phyloP scores from a whole-genome alignment of 2,113 vertebrate species.

The Indri indri region DNA sequence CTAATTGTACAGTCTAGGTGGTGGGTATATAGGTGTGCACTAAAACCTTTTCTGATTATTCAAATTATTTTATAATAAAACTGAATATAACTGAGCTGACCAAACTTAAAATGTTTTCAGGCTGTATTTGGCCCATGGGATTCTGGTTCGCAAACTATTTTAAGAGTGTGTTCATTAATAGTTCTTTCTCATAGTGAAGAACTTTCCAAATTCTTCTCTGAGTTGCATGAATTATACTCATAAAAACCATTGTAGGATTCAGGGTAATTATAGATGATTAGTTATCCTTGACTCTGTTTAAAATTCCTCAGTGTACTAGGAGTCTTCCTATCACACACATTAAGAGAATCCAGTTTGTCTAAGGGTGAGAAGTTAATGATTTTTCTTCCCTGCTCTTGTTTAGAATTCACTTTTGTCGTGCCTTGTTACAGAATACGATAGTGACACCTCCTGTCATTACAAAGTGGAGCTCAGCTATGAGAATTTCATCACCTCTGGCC shows the following conservation, averaged over 20 bases:
- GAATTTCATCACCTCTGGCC: slow-evolving; percentile 96
- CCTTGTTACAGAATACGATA: slow-evolving; percentile 92
- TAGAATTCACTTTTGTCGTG: neutral
- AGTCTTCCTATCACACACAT: neutral
- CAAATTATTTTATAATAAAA: neutral
- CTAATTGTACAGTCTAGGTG: neutral
- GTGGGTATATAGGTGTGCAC: neutral
- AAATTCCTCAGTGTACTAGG: neutral
- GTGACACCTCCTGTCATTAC: slow-evolving; percentile 95
- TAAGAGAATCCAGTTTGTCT: neutral
- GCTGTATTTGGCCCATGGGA: neutral
- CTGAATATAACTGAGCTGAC: neutral
- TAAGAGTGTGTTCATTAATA: neutral
- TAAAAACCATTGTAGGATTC: neutral
- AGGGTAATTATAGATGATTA: neutral
- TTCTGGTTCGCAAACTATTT: neutral
- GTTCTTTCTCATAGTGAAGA: neutral
- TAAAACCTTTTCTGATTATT: slow-evolving; percentile 15
- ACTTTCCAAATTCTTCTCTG: neutral
- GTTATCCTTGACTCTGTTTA: neutral
- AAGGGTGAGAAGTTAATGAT: neutral
- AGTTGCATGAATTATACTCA: neutral
- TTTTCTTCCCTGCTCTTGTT: neutral
- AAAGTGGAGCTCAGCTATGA: slow-evolving; percentile 98
- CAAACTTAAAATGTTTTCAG: neutral